Conservation (phyloP, 2,888 invertebrate genomes). For the Lysandra coridon region DNA sequence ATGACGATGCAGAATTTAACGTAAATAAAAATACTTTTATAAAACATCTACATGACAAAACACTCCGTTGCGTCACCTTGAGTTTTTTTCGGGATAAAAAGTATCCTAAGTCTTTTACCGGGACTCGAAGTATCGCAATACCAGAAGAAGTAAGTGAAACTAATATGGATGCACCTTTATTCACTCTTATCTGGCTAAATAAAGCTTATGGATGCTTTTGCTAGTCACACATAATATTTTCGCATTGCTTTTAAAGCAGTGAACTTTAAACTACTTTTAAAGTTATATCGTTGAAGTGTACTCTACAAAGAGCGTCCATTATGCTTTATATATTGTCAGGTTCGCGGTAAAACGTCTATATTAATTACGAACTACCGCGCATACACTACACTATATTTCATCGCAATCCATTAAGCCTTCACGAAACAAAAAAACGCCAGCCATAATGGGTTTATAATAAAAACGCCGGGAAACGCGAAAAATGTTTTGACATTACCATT, state of each 20-base stretch:
- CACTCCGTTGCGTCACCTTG: too few relatives aligned
- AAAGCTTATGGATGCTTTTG: background rate
- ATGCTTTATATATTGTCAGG: background rate
- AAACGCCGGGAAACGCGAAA: background rate
- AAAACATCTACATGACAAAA: too few relatives aligned
- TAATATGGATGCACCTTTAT: too few relatives aligned
- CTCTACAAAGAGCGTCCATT: background rate
- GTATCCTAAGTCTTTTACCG: too few relatives aligned
- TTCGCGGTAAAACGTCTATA: background rate
- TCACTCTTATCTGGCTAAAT: too few relatives aligned
- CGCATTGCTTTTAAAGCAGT: background rate
- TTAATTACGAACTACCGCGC: conserved; percentile 13
- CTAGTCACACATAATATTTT: background rate
- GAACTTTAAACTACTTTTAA: too few relatives aligned
- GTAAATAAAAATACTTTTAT: background rate
- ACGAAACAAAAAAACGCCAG: conserved; percentile 18
- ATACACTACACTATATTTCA: conserved; percentile 11
- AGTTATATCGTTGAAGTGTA: background rate
- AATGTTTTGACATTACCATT: background rate
- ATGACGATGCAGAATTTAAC: background rate
- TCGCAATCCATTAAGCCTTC: conserved; percentile 3
- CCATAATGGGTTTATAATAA: conserved; percentile 26
- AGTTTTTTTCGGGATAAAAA: too few relatives aligned
- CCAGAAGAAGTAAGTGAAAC: too few relatives aligned
- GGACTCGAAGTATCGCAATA: too few relatives aligned